phyloP scores from a whole-genome alignment of 2,888 invertebrate genomes.

The Byasa hedistus region DNA sequence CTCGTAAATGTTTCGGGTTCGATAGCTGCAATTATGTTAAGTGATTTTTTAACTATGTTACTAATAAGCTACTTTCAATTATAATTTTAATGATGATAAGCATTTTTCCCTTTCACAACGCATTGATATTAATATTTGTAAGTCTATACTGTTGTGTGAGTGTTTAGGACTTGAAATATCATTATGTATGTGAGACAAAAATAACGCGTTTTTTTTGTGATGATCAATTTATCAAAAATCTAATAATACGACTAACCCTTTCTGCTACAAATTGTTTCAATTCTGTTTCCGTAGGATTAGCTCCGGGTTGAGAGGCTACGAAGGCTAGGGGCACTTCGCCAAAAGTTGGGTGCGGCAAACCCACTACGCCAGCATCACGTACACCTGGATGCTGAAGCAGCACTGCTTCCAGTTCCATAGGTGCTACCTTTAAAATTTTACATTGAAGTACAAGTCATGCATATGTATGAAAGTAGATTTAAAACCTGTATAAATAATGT shows the following conservation, averaged over 20 bases:
- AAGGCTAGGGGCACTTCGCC: conserved; percentile 85
- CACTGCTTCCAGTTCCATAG: conserved; percentile 87
- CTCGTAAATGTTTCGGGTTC: conserved; percentile 85
- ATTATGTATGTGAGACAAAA: too few species aligned
- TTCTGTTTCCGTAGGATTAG: conserved; percentile 33
- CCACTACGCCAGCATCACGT: conserved; percentile 86
- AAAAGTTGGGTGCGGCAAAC: conserved; percentile 81
- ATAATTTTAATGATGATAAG: neutral
- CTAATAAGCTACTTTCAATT: neutral
- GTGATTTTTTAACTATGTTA: neutral
- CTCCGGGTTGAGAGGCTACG: conserved; percentile 49
- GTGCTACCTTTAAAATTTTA: conserved; percentile 77
- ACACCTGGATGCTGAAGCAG: conserved; percentile 82
- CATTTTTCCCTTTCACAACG: neutral
- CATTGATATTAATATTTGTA: neutral
- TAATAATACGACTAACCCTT: conserved; percentile 25
- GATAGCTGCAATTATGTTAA: conserved; percentile 66
- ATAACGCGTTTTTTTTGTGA: too few species aligned
- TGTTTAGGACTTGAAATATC: too few species aligned
- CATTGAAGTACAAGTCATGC: neutral
- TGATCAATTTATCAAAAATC: too few species aligned
- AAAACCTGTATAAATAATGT: neutral
- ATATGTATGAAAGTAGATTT: too few species aligned
- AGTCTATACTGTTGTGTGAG: too few species aligned
- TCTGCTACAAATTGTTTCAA: conserved; percentile 35